Percentiles rank a stretch among this genome's conserved stretches.
These are phyloP conservation scores for Nymphalis c-album DNA, from an alignment of 2,888 invertebrate genomes.

Conservation along the genomic window DNA sequence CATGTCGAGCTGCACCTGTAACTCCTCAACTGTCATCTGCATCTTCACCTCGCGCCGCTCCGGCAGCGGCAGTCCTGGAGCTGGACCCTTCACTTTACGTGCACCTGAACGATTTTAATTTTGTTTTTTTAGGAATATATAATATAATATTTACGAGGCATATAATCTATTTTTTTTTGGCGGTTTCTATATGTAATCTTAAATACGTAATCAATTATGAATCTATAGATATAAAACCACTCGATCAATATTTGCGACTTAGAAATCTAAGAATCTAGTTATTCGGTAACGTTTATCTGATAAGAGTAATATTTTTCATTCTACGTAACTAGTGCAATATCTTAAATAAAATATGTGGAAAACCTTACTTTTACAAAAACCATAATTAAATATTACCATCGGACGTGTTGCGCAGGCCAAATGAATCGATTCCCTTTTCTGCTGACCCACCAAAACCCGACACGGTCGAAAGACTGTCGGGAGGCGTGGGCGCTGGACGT, in stretches of 20 bases:
- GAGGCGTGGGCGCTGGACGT: constrained; percentile 85
- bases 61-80: constrained; percentile 89
- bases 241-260: no score
- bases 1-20: constrained; percentile 87
- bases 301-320: no score
- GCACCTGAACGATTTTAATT: constrained; percentile 69
- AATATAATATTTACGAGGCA: no score
- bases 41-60: constrained; percentile 81
- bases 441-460: constrained; percentile 60
- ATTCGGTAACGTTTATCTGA: no score
- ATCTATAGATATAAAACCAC: no score
- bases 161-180: no score
- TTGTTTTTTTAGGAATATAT: no score
- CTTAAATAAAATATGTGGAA: neutral
- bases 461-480: constrained; percentile 68
- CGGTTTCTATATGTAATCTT: no score
- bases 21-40: constrained; percentile 82
- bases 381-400: constrained; percentile 43
- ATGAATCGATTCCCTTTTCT: constrained; percentile 61
- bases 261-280: no score
- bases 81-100: constrained; percentile 90
- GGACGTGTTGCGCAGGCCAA: constrained; percentile 51
- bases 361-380: neutral
- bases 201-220: no score
- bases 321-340: no score